Conservation (phyloP, 2,888 invertebrate species). For the Dinocampus coccinellae region DNA sequence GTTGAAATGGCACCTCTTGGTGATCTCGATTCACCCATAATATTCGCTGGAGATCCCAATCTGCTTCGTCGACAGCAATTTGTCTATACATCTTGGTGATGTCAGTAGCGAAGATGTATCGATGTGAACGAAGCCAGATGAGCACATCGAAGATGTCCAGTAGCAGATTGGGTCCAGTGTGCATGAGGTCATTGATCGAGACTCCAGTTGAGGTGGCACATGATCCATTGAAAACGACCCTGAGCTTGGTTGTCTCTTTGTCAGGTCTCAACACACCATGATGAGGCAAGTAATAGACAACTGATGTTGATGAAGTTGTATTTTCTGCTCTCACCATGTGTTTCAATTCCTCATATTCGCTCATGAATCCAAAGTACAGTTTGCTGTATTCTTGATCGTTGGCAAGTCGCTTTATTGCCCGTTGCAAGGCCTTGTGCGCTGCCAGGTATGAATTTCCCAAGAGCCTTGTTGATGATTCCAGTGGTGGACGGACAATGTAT, state of each 20-base stretch:
- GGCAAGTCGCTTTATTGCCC: not conserved
- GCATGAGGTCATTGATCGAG: constrained; percentile 24
- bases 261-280: not conserved
- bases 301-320: not conserved
- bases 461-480: not conserved
- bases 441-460: not conserved
- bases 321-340: not conserved
- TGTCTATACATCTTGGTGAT: constrained; percentile 27
- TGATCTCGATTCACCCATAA: constrained; percentile 13
- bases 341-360: not conserved
- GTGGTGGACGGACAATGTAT: not conserved
- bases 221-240: constrained; percentile 33
- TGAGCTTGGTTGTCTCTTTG: constrained; percentile 10
- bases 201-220: not conserved
- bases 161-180: constrained; percentile 10
- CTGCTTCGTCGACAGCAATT: constrained; percentile 8
- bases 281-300: not conserved
- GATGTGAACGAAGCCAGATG: not conserved
- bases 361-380: not conserved
- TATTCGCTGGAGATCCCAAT: constrained; percentile 31
- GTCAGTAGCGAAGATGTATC: constrained; percentile 18
- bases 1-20: not conserved
- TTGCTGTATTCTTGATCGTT: not conserved
- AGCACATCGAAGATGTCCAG: constrained; percentile 12
- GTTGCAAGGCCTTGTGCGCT: not conserved